Base-by-base conservation (phyloP, 2,113 vertebrate species). In the Orientallactaga bullata region DNA sequence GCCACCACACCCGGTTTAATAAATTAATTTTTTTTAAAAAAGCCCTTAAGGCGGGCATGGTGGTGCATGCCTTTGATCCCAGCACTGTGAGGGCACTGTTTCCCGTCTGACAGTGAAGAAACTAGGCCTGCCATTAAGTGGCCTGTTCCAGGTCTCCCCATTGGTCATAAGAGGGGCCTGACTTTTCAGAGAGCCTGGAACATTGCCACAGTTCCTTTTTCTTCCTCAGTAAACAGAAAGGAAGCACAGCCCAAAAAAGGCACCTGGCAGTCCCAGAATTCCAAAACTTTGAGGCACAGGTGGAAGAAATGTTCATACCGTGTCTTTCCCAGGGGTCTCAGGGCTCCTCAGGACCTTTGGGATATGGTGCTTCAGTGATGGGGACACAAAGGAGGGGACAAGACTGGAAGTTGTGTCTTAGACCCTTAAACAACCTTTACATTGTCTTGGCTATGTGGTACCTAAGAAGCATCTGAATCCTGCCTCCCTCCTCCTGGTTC, bases 221-320 rank as follows among this genome's bases (percentile, higher is more conserved):
- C 84, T 93, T 94, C 58, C 47, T 30, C 72, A 89, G 88, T 30
- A 55, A 94, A 23, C 32, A 68, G 37, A 90, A 91, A 32, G 73
- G 74, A 88, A 88, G 73, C 80, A 66, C 55, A 93, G 35, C 35
- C 39, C 72, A 61, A 11, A 0, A 55, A 15, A 69, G 9, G 42
- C 1, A 3, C 37, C 65, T 79, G 37, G 42, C 35, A 78, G 58
- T 20, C 65, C 82, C 23, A 21, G 16, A 13, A 71, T n/a, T 66
- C 28, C 16, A 12, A 42, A 16, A 23, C 21, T 84, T 47, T 20
- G 73, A 82, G 92, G 76, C 30, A 30, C 37, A 3, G 1, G 35
- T 61, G 80, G 76, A 65, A 89, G 81, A 69, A 4, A 21, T 4
- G 10, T 71, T 79, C 73, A 39, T 4, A 28, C 39, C 26, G 47